Percentiles rank a stretch among this genome's conserved stretches.
phyloP scores from a whole-genome alignment of 2,888 invertebrate species.

The Epistrophella euchroma region DNA sequence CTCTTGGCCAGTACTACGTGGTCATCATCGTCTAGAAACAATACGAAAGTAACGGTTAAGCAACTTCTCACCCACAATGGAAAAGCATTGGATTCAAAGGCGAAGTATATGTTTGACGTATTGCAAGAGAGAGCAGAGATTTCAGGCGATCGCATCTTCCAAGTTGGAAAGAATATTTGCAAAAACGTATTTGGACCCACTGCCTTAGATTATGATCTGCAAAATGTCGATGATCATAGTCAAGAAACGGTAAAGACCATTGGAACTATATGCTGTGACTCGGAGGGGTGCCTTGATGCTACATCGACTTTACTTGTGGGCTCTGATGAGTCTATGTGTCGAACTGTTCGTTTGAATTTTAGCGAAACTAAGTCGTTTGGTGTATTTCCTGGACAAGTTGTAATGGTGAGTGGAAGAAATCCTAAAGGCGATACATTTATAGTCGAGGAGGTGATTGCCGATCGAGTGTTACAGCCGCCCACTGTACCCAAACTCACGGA shows the following conservation, averaged over 20 bases:
- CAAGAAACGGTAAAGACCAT: slow-evolving; percentile 83
- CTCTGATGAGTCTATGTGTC: slow-evolving; percentile 85
- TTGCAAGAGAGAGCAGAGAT: slow-evolving; percentile 80
- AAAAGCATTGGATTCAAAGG: slow-evolving; percentile 80
- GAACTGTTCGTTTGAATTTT: slow-evolving; percentile 84
- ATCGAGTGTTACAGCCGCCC: slow-evolving; percentile 84
- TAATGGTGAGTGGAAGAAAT: slow-evolving; percentile 90
- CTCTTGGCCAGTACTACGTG: slow-evolving; percentile 83
- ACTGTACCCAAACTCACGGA: slow-evolving; percentile 84
- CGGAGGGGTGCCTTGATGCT: slow-evolving; percentile 88
- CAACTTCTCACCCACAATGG: slow-evolving; percentile 85
- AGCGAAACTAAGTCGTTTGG: slow-evolving; percentile 83
- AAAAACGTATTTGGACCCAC: slow-evolving; percentile 80
- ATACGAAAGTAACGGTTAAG: slow-evolving; percentile 81
- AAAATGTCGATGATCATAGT: slow-evolving; percentile 80
- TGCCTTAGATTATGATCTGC: slow-evolving; percentile 80
- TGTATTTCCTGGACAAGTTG: slow-evolving; percentile 84
- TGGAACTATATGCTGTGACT: slow-evolving; percentile 91
- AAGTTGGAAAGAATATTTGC: slow-evolving; percentile 81
- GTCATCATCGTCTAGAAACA: slow-evolving; percentile 78
- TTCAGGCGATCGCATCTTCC: slow-evolving; percentile 81
- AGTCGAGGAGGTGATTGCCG: slow-evolving; percentile 87
- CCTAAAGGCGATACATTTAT: slow-evolving; percentile 88
- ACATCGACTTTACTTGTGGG: slow-evolving; percentile 90
- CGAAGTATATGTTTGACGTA: slow-evolving; percentile 84